Evolutionary conservation across 2,888 invertebrate genomes (phyloP).

Genomic region (Aromia moschata): DNA sequence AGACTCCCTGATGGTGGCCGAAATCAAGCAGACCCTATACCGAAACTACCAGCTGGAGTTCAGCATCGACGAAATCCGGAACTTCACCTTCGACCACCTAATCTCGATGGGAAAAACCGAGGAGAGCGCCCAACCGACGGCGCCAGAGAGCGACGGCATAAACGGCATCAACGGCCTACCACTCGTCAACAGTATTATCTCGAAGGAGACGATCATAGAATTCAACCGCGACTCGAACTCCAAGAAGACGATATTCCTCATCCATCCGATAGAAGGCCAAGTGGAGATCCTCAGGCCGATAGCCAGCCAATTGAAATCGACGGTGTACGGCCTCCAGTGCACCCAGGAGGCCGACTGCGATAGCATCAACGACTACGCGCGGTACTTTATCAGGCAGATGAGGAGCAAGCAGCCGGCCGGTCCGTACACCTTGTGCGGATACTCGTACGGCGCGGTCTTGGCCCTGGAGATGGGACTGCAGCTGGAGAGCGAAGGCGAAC

Average conservation of each 20-base stretch:
- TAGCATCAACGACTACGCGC: constrained; percentile 29
- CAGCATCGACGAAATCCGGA: constrained; percentile 37
- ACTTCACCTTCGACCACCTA: constrained; percentile 38
- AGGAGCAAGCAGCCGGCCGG: constrained; percentile 34
- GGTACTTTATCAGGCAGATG: constrained; percentile 26
- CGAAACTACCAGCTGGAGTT: constrained; percentile 43
- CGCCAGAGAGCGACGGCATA: background rate
- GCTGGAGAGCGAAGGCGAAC: constrained; percentile 36
- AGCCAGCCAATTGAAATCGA: constrained; percentile 35
- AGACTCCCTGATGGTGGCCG: constrained; percentile 47
- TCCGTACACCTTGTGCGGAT: constrained; percentile 42
- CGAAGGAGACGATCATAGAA: constrained; percentile 30
- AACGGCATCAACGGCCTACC: background rate
- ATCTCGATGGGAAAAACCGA: constrained; percentile 13
- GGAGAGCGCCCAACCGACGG: no score
- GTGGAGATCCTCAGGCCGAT: constrained; percentile 30
- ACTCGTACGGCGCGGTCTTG: constrained; percentile 39
- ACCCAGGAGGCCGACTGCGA: constrained; percentile 26
- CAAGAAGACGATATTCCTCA: constrained; percentile 33
- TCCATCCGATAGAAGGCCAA: constrained; percentile 43
- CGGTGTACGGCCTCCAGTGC: constrained; percentile 39
- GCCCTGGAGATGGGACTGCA: constrained; percentile 38
- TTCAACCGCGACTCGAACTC: constrained; percentile 25
- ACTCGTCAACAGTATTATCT: constrained; percentile 22
- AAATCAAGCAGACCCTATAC: constrained; percentile 47